Evolutionary conservation across 2,113 vertebrate genomes (phyloP).

Genomic region (Columbina picui): DNA sequence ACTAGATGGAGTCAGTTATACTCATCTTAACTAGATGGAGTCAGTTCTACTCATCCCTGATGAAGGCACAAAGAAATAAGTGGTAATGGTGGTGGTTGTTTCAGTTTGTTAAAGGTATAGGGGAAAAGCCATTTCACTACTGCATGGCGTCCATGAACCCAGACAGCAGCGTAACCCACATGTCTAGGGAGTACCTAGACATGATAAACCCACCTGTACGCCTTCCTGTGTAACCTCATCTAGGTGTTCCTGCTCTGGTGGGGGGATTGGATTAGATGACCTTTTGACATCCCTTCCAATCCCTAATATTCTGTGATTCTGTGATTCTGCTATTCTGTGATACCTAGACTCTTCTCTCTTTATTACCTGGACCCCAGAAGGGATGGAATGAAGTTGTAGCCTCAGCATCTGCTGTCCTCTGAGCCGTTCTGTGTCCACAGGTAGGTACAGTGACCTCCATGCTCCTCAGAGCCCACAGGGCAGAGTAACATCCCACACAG

Average conservation of each 20-base stretch:
- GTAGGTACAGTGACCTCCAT: rapidly evolving
- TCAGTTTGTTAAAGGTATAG: not conserved
- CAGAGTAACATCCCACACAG: not conserved
- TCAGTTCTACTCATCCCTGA: not conserved
- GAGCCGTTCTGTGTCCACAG: not conserved
- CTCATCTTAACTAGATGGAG: not conserved
- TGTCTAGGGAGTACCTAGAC: not conserved
- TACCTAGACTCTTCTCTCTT: not conserved
- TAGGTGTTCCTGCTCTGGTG: no score
- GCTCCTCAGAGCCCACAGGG: rapidly evolving
- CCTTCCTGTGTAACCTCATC: no score
- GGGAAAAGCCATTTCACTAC: not conserved
- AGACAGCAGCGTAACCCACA: not conserved
- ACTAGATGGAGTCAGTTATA: not conserved
- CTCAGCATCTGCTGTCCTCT: not conserved
- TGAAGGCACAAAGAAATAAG: not conserved
- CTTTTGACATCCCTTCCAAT: no score
- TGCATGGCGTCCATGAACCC: not conserved
- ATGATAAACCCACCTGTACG: not conserved
- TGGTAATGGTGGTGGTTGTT: not conserved
- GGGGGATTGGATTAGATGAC: no score
- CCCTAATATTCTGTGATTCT: no score
- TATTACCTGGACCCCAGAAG: not conserved
- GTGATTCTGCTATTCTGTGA: no score
- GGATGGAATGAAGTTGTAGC: not conserved